These are phyloP conservation scores for Heliconius nattereri DNA, from an alignment of 1,140 invertebrate genomes.

Conservation along the genomic window DNA sequence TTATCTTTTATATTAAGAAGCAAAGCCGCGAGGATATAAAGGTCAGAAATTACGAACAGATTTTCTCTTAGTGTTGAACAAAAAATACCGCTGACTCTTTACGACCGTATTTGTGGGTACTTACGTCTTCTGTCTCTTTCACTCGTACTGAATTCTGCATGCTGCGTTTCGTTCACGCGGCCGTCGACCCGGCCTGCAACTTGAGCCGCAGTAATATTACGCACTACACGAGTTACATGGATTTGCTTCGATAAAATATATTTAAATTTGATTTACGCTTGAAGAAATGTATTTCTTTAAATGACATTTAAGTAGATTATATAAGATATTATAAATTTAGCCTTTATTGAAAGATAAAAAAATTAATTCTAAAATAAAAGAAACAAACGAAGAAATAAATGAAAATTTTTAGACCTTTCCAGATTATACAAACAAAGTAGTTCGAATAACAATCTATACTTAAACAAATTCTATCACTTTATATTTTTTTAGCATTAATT, in stretches of 20 bases:
- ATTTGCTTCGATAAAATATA: not conserved
- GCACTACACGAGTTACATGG: conserved; percentile 19
- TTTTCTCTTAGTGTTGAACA: conserved; percentile 52
- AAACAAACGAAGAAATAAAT: too few relatives aligned
- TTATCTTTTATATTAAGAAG: not conserved
- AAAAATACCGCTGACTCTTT: conserved; percentile 62
- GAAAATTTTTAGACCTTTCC: too few relatives aligned
- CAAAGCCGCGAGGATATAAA: conserved; percentile 12
- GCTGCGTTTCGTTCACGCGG: conserved; percentile 52
- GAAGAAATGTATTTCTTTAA: too few relatives aligned
- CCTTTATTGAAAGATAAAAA: too few relatives aligned
- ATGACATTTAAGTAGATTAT: too few relatives aligned
- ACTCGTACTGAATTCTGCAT: conserved; percentile 27
- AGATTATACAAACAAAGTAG: too few relatives aligned
- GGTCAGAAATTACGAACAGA: conserved; percentile 38
- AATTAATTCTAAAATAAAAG: too few relatives aligned
- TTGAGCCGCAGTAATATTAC: conserved; percentile 41
- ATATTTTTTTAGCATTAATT: too few relatives aligned
- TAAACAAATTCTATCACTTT: too few relatives aligned
- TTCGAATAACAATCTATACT: too few relatives aligned
- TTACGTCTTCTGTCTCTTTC: conserved; percentile 46
- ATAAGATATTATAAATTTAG: too few relatives aligned
- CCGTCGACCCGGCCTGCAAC: conserved; percentile 59
- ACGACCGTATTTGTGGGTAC: conserved; percentile 62
- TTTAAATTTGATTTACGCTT: not conserved